These are phyloP conservation scores for fruit fly (Drosophila melanogaster) DNA, from an alignment of 1,140 invertebrate genomes.

Conservation along the genomic window Release_6_plus_ISO1_MT NT_033779.5:9973501-9974000, in stretches of 20 bases:
- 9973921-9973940: no score
- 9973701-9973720: slow-evolving; percentile 22
- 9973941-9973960: no score
- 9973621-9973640: slow-evolving; percentile 24
- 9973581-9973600: slow-evolving; percentile 20
- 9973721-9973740: slow-evolving; percentile 9
- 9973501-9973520: slow-evolving; percentile 7
- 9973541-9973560: slow-evolving; percentile 52
- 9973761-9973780: slow-evolving; percentile 69
- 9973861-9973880: no score
- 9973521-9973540: slow-evolving; percentile 44
- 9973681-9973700: background rate
- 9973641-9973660: slow-evolving; percentile 68
- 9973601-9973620: background rate
- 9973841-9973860: no score
- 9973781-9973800: no score
- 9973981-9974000: no score
- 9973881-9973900: no score
- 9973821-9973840: no score
- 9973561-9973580: slow-evolving; percentile 30
- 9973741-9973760: slow-evolving; percentile 51
- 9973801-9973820: no score
- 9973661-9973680: slow-evolving; percentile 48
- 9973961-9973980: no score
- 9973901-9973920: no score